phyloP scores from a whole-genome alignment of 1,140 invertebrate species.

The Eriocheir sinensis region DNA sequence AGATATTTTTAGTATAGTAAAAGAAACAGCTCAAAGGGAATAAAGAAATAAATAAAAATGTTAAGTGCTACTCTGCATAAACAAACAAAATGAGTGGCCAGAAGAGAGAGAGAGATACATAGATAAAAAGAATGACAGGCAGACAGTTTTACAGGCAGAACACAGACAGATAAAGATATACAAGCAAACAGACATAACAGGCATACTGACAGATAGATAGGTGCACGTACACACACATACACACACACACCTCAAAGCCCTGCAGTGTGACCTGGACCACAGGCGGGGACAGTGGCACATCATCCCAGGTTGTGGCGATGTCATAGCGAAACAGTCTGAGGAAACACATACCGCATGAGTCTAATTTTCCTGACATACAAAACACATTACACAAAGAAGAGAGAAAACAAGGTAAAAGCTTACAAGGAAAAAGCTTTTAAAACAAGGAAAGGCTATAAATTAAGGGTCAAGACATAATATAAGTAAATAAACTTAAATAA shows the following conservation, averaged over 20 bases:
- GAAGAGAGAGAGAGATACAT: too few relatives aligned
- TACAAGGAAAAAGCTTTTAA: too few relatives aligned
- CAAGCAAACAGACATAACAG: background rate
- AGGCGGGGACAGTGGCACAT: background rate
- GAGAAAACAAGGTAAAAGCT: background rate
- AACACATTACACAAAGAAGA: background rate
- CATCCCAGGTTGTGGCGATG: constrained; percentile 70
- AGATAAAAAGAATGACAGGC: too few relatives aligned
- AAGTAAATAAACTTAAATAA: background rate
- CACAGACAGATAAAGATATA: background rate
- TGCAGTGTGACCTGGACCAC: constrained; percentile 66
- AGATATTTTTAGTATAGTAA: too few relatives aligned
- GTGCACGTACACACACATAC: background rate
- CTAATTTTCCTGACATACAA: too few relatives aligned
- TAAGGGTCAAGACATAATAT: too few relatives aligned
- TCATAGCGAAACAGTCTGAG: constrained; percentile 72
- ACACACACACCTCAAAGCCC: constrained; percentile 71
- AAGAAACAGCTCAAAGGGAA: too few relatives aligned
- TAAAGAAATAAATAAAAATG: too few relatives aligned
- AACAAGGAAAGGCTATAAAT: too few relatives aligned
- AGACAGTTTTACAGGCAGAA: too few relatives aligned
- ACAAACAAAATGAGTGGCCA: too few relatives aligned
- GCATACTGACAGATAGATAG: background rate
- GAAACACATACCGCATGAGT: background rate
- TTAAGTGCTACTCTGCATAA: too few relatives aligned